Evolutionary conservation across 1,140 invertebrate species (phyloP), one percentile per base, ranked within the genome.

Genomic region (Drosophila kanapiae): DNA sequence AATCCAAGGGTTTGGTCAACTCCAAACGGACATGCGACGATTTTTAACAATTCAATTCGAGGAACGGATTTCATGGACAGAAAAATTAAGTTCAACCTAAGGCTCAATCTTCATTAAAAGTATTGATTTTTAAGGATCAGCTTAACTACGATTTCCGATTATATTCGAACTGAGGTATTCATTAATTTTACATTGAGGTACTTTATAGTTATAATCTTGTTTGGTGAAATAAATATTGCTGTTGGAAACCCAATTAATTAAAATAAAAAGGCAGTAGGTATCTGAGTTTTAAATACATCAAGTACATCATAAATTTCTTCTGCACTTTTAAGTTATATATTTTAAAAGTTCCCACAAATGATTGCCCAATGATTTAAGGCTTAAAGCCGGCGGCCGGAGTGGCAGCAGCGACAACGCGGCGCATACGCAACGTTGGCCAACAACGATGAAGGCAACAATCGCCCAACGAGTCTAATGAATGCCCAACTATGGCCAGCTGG

Each of bases 351-450:
- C 6, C 35, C 16, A 65, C 18, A 42, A 75, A 29, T 65, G 35
- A 51, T 61, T 14, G 13, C 14, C 49, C 16, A 37, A 67, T 38
- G 27, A 18, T 59, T 54, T 47, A 56, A 74, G 23, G 40, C 29
- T 64, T 43, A 49, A 71, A 62, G 63, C 10, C 16, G 42, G 45
- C 59, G 37, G n/a, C 33, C 38, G 27, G 38, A 29, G 43, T 14
- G 45, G 11, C 13, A 27, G 56, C 58, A 29, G 29, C 29, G 23
- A 42, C 58, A 33, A 68, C 56, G 40, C 53, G 27, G 63, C 80
- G 82, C 62, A 78, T 85, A 78, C 78, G 82, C 57, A 75, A 61
- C 38, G 58, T 68, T 57, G 37, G 43, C 35, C 35, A 23, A 58
- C 27, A 48, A 35, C 68, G 60, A 56, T 14, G 51, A 54, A 54